phyloP scores from a whole-genome alignment of 2,797 vertebrate genomes.

The Acanthurus tractus region DNA sequence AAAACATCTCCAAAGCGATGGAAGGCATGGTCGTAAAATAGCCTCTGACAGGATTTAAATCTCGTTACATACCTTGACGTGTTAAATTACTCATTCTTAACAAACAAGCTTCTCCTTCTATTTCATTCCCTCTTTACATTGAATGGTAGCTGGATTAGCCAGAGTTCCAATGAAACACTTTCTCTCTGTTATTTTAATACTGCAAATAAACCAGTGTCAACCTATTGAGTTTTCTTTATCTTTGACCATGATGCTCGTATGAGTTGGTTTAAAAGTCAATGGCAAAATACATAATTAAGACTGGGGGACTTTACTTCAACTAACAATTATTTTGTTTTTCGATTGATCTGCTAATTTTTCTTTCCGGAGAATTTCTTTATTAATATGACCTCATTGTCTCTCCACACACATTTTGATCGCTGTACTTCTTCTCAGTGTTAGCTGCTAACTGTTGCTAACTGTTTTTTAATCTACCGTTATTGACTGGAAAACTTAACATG shows the following conservation, averaged over 20 bases:
- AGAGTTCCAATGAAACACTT: background rate
- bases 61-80: slow-evolving; percentile 34
- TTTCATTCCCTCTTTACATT: slow-evolving; percentile 4
- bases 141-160: background rate
- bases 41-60: slow-evolving; percentile 70
- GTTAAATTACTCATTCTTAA: slow-evolving; percentile 19
- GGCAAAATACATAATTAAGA: background rate
- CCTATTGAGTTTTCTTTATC: background rate
- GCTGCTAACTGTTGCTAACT: no score
- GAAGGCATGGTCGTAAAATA: slow-evolving; percentile 54
- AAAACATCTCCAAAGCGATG: slow-evolving; percentile 46
- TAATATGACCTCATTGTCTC: no score
- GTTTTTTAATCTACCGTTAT: no score
- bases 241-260: background rate
- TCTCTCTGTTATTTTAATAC: background rate
- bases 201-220: background rate
- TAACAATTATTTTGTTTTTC: background rate
- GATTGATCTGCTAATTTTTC: background rate
- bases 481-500: no score
- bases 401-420: no score
- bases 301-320: background rate
- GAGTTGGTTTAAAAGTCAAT: background rate
- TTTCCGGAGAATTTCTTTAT: no score
- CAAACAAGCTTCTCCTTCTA: background rate
- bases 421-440: no score